Evolutionary conservation across 1,140 invertebrate species (phyloP).

Genomic region (Harpegnathos saltator): DNA sequence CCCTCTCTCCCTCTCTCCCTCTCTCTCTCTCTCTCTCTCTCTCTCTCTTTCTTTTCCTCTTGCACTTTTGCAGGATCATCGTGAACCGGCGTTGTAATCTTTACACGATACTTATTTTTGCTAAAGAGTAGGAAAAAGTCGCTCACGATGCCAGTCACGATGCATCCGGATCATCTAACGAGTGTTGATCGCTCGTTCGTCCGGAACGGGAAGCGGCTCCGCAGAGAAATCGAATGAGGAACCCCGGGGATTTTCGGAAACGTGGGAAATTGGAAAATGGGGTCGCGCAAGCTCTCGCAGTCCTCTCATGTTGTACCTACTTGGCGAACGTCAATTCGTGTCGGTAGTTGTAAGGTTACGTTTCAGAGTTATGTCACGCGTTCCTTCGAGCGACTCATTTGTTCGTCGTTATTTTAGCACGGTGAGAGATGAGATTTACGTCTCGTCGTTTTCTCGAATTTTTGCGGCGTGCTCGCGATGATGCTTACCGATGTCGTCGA

Average conservation of each 20-base stretch:
- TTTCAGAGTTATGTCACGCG: neutral
- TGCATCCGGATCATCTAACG: slow-evolving; percentile 34
- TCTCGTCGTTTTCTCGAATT: neutral
- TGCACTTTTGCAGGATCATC: slow-evolving; percentile 62
- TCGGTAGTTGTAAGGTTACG: slow-evolving; percentile 24
- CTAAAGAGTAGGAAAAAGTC: slow-evolving; percentile 77
- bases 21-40: slow-evolving; percentile 29
- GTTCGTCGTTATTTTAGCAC: neutral
- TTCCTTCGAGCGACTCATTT: slow-evolving; percentile 11
- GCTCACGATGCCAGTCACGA: slow-evolving; percentile 55
- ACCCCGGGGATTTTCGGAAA: too few relatives aligned
- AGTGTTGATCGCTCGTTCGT: slow-evolving; percentile 30
- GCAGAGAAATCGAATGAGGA: neutral
- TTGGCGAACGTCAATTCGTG: slow-evolving; percentile 1
- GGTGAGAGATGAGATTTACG: neutral
- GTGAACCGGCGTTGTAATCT: slow-evolving; percentile 63
- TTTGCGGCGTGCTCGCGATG: neutral
- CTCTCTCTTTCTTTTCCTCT: slow-evolving; percentile 10
- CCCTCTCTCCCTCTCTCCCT: neutral
- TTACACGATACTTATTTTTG: slow-evolving; percentile 79
- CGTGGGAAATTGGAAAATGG: neutral
- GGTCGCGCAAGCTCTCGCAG: too few relatives aligned
- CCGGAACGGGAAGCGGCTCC: neutral
- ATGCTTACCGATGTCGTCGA: neutral
- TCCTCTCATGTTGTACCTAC: slow-evolving; percentile 23